These are phyloP conservation scores for Echinarachnius parma DNA, from an alignment of 53 echinoderm and acorn worm species.

Conservation along the genomic window DNA sequence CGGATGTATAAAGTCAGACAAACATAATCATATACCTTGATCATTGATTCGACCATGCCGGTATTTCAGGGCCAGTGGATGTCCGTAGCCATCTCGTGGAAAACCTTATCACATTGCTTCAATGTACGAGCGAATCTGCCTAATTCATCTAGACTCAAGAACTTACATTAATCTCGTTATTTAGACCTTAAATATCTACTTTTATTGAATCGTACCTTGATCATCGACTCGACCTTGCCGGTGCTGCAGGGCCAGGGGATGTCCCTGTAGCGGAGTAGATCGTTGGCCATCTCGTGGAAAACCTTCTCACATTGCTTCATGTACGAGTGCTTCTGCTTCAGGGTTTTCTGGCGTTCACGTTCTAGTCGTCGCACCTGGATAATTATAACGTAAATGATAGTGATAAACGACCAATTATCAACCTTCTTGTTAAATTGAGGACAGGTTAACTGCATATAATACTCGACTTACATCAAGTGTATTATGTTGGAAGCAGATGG, in stretches of 20 bases:
- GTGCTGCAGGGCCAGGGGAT: conserved; percentile 77
- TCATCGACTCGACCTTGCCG: conserved; percentile 22
- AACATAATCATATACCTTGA: too few species aligned
- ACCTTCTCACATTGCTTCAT: conserved; percentile 48
- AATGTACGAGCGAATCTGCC: conserved; percentile 61
- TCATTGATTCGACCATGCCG: conserved; percentile 18
- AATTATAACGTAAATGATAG: too few species aligned
- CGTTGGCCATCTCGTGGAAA: conserved; percentile 52
- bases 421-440: too few species aligned
- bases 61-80: conserved; percentile 76
- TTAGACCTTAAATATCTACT: too few species aligned
- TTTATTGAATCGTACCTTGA: too few species aligned
- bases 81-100: conserved; percentile 51
- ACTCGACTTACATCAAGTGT: too few species aligned
- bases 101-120: conserved; percentile 53
- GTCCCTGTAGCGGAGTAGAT: conserved; percentile 48
- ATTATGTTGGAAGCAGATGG: too few species aligned
- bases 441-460: too few species aligned
- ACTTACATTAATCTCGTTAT: too few species aligned
- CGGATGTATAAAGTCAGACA: too few species aligned
- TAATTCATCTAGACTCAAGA: too few species aligned
- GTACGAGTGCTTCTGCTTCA: conserved; percentile 62
- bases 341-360: conserved; percentile 53
- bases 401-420: too few species aligned
- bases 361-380: conserved; percentile 43